Evolutionary conservation across 1,140 invertebrate genomes (phyloP).

Genomic region (Leptinotarsa texana): DNA sequence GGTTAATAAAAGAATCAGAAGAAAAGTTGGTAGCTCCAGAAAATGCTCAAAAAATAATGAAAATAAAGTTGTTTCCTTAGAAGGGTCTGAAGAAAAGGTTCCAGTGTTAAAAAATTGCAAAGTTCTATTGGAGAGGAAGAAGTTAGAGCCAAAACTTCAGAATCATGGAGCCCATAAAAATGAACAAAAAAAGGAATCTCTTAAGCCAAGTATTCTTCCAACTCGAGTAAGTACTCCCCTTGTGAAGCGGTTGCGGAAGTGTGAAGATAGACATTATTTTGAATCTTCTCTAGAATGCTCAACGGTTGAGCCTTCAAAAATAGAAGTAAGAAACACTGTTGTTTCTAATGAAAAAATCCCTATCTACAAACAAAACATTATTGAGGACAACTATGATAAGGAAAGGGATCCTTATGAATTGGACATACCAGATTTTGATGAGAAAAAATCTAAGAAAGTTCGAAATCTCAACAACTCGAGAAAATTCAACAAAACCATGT

Average conservation of each 20-base stretch:
- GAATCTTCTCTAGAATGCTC: constrained; percentile 13
- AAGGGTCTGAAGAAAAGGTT: neutral
- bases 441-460: neutral
- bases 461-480: neutral
- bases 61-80: neutral
- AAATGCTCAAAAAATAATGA: neutral
- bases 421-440: neutral
- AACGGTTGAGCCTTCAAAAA: neutral
- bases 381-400: too few species aligned
- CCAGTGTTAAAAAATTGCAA: neutral
- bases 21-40: neutral
- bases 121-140: neutral
- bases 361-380: neutral
- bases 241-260: neutral
- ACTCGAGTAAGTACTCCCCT: neutral
- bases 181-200: neutral
- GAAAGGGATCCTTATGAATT: constrained; percentile 4
- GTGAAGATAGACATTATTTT: neutral
- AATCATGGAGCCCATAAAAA: neutral
- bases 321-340: neutral
- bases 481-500: constrained; percentile 12
- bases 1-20: neutral
- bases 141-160: neutral
- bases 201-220: neutral
- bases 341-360: neutral